Percentiles rank a stretch among this genome's conserved stretches.
Evolutionary conservation across 37 sponge, comb jelly and placozoan species (phyloP).

Genomic region (Diacarnus erythraeanus): DNA sequence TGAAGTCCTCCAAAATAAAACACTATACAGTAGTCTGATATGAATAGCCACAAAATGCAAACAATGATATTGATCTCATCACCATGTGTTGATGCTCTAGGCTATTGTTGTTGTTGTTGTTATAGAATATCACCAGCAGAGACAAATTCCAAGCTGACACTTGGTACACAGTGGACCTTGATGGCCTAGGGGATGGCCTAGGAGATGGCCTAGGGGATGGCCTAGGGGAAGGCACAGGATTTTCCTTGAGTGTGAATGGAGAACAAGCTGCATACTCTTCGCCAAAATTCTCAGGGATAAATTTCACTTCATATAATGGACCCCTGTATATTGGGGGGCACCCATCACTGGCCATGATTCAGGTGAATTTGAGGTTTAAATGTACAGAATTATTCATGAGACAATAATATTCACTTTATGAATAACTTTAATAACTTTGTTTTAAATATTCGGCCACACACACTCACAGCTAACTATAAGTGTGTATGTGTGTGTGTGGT

Average conservation of each 20-base stretch:
- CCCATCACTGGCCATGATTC: conserved; percentile 7
- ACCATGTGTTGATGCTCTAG: too few species aligned
- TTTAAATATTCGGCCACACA: neutral
- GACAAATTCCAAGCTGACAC: neutral
- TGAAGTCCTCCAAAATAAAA: too few species aligned
- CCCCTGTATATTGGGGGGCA: conserved; percentile 67
- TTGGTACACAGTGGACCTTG: conserved; percentile 49
- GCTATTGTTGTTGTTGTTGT: neutral
- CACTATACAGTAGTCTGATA: too few species aligned
- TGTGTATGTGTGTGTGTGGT: neutral
- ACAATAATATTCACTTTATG: too few species aligned
- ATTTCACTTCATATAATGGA: conserved; percentile 36
- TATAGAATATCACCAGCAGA: neutral
- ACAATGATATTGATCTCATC: too few species aligned
- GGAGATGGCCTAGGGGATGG: conserved; percentile 26
- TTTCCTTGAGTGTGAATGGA: conserved; percentile 39
- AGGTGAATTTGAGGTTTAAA: too few species aligned
- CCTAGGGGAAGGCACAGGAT: neutral
- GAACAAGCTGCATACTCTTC: neutral
- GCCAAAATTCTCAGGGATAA: conserved; percentile 1
- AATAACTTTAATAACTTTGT: too few species aligned
- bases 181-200: conserved; percentile 25
- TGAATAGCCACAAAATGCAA: too few species aligned
- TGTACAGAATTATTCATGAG: too few species aligned
- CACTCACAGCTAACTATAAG: neutral